Conservation (phyloP, 1,140 invertebrate species). For the Bombus superbus region DNA sequence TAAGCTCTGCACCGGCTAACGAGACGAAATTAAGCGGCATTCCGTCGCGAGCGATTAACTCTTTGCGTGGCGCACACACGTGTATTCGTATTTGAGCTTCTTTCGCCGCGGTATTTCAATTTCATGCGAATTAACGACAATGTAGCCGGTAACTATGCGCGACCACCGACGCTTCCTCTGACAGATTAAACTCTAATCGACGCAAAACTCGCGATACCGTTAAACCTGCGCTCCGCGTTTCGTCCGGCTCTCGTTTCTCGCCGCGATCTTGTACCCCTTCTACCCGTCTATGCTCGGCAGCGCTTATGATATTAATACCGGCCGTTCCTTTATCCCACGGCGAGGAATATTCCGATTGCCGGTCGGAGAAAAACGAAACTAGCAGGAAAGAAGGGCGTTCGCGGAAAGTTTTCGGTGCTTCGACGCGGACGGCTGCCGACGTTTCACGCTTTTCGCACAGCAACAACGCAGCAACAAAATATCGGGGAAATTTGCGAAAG, state of each 20-base stretch:
- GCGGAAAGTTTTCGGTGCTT: conserved; percentile 9
- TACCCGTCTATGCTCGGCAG: too few species aligned
- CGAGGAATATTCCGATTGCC: background rate
- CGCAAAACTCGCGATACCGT: background rate
- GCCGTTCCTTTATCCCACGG: too few species aligned
- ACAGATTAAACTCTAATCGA: conserved; percentile 24
- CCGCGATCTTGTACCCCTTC: too few species aligned
- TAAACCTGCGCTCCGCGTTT: background rate
- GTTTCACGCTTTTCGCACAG: conserved; percentile 27
- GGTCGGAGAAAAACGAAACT: background rate
- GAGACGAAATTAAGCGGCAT: conserved; percentile 37
- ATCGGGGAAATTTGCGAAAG: conserved; percentile 28
- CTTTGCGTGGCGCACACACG: background rate
- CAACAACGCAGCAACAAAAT: conserved; percentile 26
- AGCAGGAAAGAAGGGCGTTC: background rate
- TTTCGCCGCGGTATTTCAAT: conserved; percentile 4
- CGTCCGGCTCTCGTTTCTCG: too few species aligned
- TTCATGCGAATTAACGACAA: conserved; percentile 16
- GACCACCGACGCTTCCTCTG: background rate
- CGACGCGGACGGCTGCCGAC: background rate
- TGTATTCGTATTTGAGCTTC: background rate
- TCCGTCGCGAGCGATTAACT: conserved; percentile 42
- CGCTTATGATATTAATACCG: too few species aligned
- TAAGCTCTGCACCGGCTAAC: conserved; percentile 30
- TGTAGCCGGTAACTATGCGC: background rate